Base-by-base conservation (phyloP, 2,797 vertebrate species). In the Sebastes melanostomus region DNA sequence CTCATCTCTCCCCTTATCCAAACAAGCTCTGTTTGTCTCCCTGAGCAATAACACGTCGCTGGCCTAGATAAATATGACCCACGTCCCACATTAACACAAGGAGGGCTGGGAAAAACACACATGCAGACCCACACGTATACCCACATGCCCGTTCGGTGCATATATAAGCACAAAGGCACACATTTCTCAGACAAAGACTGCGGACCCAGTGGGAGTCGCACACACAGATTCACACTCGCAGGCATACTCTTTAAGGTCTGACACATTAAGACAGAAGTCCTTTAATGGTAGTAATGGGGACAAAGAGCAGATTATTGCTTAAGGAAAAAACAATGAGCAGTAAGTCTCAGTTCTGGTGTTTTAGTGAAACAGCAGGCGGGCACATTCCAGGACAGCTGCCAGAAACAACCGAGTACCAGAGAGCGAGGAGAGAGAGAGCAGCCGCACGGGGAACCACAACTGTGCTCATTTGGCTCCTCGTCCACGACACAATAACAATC, bases 51-150 rank as follows among this genome's bases (percentile, higher is more conserved):
- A 90, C 90, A 89, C 81, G 12, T 76, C n/a, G 78, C 86, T 87
- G 89, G 87, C 93, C 92, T 92, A 87, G 87, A 94, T 93, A 93
- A 93, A 94, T 91, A 93, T 88, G 90, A 93, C 91, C 91, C 86
- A 63, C 20, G 90, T 93, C 89, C 87, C 88, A 76, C 75, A 71
- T 81, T 55, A 72, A 79, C 55, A 27, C 83, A 84, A 75, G 81
- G 59, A 83, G 71, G 77, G 80, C 85, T 94, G 91, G 91, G 92
- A 93, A 93, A 94, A 91, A 81, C 85, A 93, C 88, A 94, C 90
- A 87, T 50, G 18, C 60, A 72, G 32, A 78, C 62, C 29, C 66
- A 36, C 82, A 87, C 25, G 30, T 59, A 74, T 59, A 78, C 68
- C 50, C 81, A 9, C 67, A 84, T 66, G 34, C 58, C 81, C 66